A percentile compares a stretch with the other conserved stretches of the same genome.
These are phyloP conservation scores for Alitta virens DNA, from an alignment of 2,888 invertebrate genomes.

Conservation along the genomic window DNA sequence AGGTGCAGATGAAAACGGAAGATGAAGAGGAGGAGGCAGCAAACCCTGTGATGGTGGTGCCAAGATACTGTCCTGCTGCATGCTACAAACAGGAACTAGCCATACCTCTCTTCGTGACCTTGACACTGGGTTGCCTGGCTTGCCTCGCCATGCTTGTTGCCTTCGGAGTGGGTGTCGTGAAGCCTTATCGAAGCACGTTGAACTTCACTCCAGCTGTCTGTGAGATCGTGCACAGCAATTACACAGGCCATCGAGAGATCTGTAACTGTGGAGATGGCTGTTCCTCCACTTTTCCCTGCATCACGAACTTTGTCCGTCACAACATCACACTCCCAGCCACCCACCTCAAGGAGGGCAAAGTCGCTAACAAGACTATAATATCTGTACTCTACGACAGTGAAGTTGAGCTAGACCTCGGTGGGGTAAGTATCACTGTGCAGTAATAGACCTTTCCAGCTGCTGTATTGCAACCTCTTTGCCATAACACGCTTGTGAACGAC, in stretches of 20 bases:
- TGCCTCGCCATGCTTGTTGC: constrained; percentile 1
- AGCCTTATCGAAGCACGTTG: not conserved
- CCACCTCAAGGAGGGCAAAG: not conserved
- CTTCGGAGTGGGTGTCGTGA: not conserved
- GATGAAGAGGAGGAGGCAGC: not conserved
- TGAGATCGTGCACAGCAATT: not conserved
- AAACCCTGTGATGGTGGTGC: not conserved
- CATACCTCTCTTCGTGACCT: not conserved
- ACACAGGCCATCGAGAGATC: not conserved
- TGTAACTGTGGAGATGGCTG: not conserved
- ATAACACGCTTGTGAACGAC: too few relatives aligned
- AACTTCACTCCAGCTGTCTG: not conserved
- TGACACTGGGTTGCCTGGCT: not conserved
- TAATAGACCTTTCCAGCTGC: too few relatives aligned
- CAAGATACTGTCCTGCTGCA: not conserved
- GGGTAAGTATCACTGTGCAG: not conserved
- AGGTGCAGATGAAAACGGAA: not conserved
- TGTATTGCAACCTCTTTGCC: too few relatives aligned
- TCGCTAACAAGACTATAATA: not conserved
- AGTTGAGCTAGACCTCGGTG: not conserved
- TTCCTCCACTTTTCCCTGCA: not conserved
- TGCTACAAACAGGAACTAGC: not conserved
- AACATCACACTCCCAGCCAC: not conserved
- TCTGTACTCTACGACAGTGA: not conserved
- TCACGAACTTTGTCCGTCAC: not conserved